Evolutionary conservation across 1,140 invertebrate species (phyloP).

Genomic region (Argopecten irradians): DNA sequence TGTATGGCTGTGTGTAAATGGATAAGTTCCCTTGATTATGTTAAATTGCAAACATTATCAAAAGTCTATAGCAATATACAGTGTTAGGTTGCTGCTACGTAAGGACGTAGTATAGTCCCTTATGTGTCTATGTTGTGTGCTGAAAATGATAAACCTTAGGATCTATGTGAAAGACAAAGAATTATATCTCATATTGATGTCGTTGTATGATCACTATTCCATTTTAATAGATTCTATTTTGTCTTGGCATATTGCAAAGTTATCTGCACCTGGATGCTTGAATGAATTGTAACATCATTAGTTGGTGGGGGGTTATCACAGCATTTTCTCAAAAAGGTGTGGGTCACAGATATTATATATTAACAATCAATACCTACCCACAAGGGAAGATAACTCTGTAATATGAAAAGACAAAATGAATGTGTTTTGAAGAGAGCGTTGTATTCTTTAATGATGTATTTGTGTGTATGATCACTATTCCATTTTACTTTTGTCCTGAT

Average conservation of each 20-base stretch:
- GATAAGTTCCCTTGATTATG: background rate
- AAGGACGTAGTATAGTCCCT: background rate
- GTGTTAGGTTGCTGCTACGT: background rate
- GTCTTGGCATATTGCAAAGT: no score
- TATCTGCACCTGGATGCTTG: no score
- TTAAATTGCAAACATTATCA: background rate
- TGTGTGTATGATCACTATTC: background rate
- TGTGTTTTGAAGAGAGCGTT: no score
- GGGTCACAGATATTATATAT: no score
- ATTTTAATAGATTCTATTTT: no score
- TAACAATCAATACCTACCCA: no score
- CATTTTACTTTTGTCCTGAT: background rate
- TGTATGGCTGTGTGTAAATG: background rate
- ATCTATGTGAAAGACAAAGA: background rate
- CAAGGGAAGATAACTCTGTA: no score
- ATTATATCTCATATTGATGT: background rate
- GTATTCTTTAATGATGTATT: no score
- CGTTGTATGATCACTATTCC: background rate
- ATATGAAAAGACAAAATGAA: no score
- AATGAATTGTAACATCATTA: no score
- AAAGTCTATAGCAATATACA: background rate
- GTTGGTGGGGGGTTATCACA: no score
- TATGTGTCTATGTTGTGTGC: background rate
- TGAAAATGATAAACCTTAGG: background rate
- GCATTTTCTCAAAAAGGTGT: no score